Conservation (phyloP, 2,113 vertebrate genomes). For the Epinephelus lanceolatus region DNA sequence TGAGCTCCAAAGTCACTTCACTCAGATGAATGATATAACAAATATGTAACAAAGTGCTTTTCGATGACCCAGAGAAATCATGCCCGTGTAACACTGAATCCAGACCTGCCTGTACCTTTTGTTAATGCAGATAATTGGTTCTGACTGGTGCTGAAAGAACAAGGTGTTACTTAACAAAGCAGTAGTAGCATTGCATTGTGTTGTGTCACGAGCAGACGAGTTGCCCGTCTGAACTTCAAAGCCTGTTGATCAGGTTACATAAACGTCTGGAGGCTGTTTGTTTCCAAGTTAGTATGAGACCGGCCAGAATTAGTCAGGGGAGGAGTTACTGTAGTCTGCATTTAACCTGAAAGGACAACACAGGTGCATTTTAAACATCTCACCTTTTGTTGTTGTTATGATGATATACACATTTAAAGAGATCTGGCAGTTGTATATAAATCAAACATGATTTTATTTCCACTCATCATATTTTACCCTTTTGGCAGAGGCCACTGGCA, state of each 20-base stretch:
- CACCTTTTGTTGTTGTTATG: background rate
- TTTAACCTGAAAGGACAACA: background rate
- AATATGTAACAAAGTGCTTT: background rate
- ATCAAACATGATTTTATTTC: no score
- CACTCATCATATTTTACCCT: no score
- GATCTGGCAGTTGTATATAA: background rate
- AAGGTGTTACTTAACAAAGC: background rate
- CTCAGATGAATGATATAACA: background rate
- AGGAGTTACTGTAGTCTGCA: background rate
- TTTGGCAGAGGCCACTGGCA: no score
- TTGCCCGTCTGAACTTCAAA: slow-evolving; percentile 49
- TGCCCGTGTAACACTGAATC: background rate
- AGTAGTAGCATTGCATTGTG: slow-evolving; percentile 1
- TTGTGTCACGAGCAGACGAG: slow-evolving; percentile 39
- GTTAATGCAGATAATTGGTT: background rate
- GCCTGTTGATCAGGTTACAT: slow-evolving; percentile 69
- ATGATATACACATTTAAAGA: no score
- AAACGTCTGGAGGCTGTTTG: slow-evolving; percentile 63
- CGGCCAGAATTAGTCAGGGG: slow-evolving; percentile 24
- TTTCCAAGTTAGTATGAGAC: slow-evolving; percentile 34
- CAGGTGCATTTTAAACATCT: background rate
- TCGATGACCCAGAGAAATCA: background rate
- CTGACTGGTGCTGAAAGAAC: background rate
- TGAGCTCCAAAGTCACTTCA: background rate
- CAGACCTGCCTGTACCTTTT: no score